phyloP scores from a whole-genome alignment of 2,888 invertebrate genomes.

The Acanthococcus lagerstroemiae region DNA sequence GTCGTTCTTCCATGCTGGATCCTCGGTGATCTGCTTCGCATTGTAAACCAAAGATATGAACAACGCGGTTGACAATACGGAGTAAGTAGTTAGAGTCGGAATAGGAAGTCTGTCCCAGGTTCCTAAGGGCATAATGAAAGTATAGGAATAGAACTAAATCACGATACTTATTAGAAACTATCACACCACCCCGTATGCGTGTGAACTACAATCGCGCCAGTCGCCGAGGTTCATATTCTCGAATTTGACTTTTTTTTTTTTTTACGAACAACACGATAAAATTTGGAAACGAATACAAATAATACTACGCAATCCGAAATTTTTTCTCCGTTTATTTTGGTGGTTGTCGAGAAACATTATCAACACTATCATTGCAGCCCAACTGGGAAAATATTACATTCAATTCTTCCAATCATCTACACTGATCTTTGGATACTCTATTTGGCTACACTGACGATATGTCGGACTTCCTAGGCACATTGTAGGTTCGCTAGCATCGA shows the following conservation, averaged over 20 bases:
- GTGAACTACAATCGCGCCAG: neutral
- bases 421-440: too few species aligned
- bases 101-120: constrained; percentile 9
- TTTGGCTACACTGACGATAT: too few species aligned
- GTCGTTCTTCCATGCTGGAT: constrained; percentile 8
- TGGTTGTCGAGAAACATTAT: neutral
- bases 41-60: constrained; percentile 4
- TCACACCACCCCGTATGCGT: neutral
- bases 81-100: constrained; percentile 17
- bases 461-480: too few species aligned
- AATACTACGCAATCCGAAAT: neutral
- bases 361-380: neutral
- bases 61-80: constrained; percentile 7
- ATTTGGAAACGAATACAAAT: neutral
- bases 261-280: too few species aligned
- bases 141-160: too few species aligned
- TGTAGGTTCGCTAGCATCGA: too few species aligned
- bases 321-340: too few species aligned
- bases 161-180: neutral
- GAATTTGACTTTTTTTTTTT: neutral
- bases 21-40: constrained; percentile 16
- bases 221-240: neutral
- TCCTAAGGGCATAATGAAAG: constrained; percentile 13
- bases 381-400: too few species aligned
- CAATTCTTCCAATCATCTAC: too few species aligned